Conservation (phyloP, 2,797 vertebrate genomes). For the Sciurus carolinensis region DNA sequence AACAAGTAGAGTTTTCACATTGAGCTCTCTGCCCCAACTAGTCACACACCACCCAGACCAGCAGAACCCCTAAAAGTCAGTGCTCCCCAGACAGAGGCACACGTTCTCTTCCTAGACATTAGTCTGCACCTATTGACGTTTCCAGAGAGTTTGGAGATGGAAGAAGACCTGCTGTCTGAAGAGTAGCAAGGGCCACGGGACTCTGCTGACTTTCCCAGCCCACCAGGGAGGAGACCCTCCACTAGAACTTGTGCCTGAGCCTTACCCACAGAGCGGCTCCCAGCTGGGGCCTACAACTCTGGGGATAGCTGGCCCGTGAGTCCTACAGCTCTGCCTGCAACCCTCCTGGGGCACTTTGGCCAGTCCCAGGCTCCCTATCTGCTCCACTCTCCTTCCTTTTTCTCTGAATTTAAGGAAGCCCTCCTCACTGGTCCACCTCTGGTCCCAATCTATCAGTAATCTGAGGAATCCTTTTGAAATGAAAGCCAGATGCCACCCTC, state of each 20-base stretch:
- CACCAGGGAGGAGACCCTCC: neutral
- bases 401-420: neutral
- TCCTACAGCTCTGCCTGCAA: neutral
- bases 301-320: too few relatives aligned
- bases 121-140: too few relatives aligned
- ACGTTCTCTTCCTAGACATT: neutral
- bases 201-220: neutral
- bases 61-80: neutral
- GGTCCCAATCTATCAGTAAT: too few relatives aligned
- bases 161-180: neutral
- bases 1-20: too few relatives aligned
- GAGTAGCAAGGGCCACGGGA: too few relatives aligned
- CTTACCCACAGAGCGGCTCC: neutral
- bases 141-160: neutral
- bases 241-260: too few relatives aligned
- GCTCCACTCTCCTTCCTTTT: rapidly evolving
- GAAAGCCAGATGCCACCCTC: neutral
- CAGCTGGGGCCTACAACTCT: too few relatives aligned
- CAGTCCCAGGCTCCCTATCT: neutral
- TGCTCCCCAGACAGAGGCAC: rapidly evolving
- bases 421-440: neutral
- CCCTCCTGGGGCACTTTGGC: neutral
- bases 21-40: too few relatives aligned
- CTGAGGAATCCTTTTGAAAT: neutral
- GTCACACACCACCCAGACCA: rapidly evolving